Evolutionary conservation across 2,113 vertebrate genomes (phyloP).

Genomic region (Psilopogon haemacephalus): DNA sequence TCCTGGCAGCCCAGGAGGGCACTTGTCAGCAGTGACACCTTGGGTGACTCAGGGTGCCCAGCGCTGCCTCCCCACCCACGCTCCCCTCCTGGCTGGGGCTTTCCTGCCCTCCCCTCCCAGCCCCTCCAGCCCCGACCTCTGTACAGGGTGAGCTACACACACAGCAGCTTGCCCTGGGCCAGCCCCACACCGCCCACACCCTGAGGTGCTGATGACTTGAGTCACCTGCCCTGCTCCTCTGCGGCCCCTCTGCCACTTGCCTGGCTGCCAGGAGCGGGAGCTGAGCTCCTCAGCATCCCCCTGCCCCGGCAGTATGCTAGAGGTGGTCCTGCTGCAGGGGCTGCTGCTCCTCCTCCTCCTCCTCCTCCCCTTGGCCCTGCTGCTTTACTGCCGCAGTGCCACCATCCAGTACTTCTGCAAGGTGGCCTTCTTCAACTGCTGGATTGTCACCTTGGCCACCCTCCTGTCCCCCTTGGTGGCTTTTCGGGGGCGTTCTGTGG

Average conservation of each 20-base stretch:
- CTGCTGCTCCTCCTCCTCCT: slow-evolving; percentile 31
- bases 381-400: background rate
- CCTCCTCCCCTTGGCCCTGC: background rate
- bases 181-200: slow-evolving; percentile 10
- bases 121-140: background rate
- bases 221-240: background rate
- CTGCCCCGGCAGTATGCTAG: accelerated
- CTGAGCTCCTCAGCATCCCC: background rate
- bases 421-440: slow-evolving; percentile 49
- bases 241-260: background rate
- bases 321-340: background rate
- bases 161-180: background rate
- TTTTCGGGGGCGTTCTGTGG: slow-evolving; percentile 72
- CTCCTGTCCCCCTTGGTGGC: background rate
- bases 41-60: background rate
- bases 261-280: accelerated
- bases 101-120: background rate
- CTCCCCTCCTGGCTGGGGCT: background rate
- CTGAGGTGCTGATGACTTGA: background rate
- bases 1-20: background rate
- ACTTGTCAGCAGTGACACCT: background rate
- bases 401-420: slow-evolving; percentile 21
- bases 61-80: background rate
- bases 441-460: background rate
- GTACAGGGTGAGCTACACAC: background rate